phyloP scores from a whole-genome alignment of 2,888 invertebrate species.

The Polydrusus tereticollis region DNA sequence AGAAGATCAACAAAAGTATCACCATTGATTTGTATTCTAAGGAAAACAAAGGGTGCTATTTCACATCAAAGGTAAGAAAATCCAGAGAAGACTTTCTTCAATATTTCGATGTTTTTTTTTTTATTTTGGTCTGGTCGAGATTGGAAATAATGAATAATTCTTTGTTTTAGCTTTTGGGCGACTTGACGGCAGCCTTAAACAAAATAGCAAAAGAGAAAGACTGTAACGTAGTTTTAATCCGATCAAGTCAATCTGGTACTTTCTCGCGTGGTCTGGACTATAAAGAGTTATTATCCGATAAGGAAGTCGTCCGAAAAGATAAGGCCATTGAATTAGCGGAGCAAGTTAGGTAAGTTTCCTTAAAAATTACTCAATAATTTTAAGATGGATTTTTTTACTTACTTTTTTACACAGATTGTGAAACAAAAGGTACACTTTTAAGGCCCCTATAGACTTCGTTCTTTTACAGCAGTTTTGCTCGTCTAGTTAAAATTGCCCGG shows the following conservation, averaged over 20 bases:
- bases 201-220: conserved; percentile 74
- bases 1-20: conserved; percentile 55
- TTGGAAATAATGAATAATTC: no score
- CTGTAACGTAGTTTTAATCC: conserved; percentile 78
- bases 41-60: conserved; percentile 51
- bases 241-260: conserved; percentile 77
- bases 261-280: conserved; percentile 90
- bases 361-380: no score
- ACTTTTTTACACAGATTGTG: no score
- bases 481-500: no score
- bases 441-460: no score
- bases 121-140: no score
- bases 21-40: conserved; percentile 55
- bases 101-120: conserved; percentile 8
- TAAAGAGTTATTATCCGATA: conserved; percentile 73
- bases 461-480: no score
- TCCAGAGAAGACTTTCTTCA: no score
- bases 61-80: conserved; percentile 54
- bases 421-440: no score
- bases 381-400: no score
- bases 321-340: conserved; percentile 79
- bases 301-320: conserved; percentile 73
- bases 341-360: conserved; percentile 76
- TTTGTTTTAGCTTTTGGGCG: conserved; percentile 77
- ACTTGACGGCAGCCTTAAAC: conserved; percentile 78